phyloP scores from a whole-genome alignment of 23 tunicate genomes.

The Phallusia fumigata region DNA sequence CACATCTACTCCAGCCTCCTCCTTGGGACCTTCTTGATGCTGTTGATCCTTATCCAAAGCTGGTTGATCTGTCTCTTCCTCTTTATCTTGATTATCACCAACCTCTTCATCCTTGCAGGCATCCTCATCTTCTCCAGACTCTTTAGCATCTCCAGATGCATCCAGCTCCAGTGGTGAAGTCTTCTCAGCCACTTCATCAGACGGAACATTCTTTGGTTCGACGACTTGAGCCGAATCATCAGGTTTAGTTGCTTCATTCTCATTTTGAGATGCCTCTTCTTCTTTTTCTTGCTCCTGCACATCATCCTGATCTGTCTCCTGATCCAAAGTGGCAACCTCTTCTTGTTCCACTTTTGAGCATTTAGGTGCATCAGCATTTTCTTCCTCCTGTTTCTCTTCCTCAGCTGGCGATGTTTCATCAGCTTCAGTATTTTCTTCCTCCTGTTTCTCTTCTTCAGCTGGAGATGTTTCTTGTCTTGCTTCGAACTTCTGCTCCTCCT shows the following conservation, averaged over 20 bases:
- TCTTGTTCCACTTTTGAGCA: slow-evolving; percentile 14
- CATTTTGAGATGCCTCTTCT: slow-evolving; percentile 1
- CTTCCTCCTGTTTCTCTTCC: not conserved
- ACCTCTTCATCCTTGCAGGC: not conserved
- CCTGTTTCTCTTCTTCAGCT: not conserved
- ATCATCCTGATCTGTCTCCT: not conserved
- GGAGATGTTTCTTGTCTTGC: not conserved
- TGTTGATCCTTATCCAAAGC: not conserved
- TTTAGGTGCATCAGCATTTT: slow-evolving; percentile 8
- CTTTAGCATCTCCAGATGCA: slow-evolving; percentile 5
- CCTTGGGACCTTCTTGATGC: not conserved
- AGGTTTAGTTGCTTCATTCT: slow-evolving; percentile 2
- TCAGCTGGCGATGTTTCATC: not conserved
- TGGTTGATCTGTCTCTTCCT: slow-evolving; percentile 4
- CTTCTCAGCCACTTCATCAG: not conserved
- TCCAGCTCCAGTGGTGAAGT: not conserved
- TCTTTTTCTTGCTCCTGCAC: not conserved
- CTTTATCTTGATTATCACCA: slow-evolving; percentile 7
- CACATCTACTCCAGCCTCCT: not conserved
- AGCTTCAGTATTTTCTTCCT: slow-evolving; percentile 12
- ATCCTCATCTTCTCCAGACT: not conserved
- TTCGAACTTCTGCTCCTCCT: not conserved
- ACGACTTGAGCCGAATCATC: not conserved
- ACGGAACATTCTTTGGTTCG: not conserved
- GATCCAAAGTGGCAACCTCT: not conserved